Conservation (phyloP, 92 coral and sea anemone species). For the Phymanthus crucifer region DNA sequence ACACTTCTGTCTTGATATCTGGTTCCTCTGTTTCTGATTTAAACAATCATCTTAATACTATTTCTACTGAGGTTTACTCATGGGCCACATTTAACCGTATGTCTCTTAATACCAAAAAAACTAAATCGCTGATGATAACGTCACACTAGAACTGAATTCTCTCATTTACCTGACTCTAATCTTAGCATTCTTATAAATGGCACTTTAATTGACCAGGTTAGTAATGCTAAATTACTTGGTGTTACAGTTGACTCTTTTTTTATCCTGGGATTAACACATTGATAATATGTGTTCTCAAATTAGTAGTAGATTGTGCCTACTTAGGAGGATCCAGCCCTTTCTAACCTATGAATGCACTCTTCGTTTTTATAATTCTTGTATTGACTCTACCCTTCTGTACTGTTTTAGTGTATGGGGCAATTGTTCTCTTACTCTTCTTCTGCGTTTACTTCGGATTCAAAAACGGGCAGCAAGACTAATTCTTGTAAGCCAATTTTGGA, state of each 20-base stretch:
- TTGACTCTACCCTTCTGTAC: background rate
- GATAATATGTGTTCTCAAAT: constrained; percentile 5
- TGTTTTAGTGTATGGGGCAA: background rate
- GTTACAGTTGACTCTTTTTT: constrained; percentile 9
- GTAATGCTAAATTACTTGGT: constrained; percentile 28
- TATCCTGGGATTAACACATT: constrained; percentile 18
- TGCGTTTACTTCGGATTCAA: background rate
- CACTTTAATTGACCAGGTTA: no score
- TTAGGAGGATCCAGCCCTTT: constrained; percentile 16
- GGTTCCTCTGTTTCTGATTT: no score
- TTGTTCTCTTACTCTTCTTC: background rate
- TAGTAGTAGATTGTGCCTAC: constrained; percentile 13
- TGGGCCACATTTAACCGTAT: no score
- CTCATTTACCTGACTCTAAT: no score
- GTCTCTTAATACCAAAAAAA: no score
- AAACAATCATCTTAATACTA: no score
- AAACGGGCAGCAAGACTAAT: constrained; percentile 6
- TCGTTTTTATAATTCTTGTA: constrained; percentile 21
- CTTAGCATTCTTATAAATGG: no score
- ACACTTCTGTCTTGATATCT: no score
- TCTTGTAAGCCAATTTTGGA: constrained; percentile 1
- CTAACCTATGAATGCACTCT: constrained; percentile 6
- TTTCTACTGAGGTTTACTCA: no score
- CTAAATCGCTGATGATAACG: no score
- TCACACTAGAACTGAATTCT: no score